Base-by-base conservation (phyloP, 2,113 vertebrate species). In the Erythrocercus mccallii region DNA sequence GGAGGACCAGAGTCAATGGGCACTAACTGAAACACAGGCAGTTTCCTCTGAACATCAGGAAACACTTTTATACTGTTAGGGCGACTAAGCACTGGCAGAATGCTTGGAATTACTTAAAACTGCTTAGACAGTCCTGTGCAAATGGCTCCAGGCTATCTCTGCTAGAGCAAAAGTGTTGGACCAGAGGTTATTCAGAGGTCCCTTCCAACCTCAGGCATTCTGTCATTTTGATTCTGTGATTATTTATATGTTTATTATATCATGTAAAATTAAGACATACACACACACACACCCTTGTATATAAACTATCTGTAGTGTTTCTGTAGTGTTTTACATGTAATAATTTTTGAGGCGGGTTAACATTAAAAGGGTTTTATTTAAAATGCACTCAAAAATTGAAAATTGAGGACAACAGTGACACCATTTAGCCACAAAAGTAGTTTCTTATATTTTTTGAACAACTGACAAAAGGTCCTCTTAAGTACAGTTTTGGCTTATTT, bases 231-330 rank as follows among this genome's bases (percentile, higher is more conserved):
- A 86, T 40, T 65, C 51, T 65, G 17, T 38, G n/a, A 38, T 48
- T 53, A 8, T 18, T 15, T 9, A 8, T n/a, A 19, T 7, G 5
- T 54, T 81, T 86, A 47, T 27, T 11, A 28, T 31, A 60, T 15
- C 1, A 50, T 20, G 27, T 44, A 9, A 76, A 70, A 88, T 48
- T 48, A 20, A 21, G n/a, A 38, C 13, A 35, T 1, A 37, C 19
- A 31, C 0, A 45, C 0, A 14, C 1, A 14, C 1, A 14, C 1
- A 24, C 2, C 23, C 15, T 4, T 28, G 6, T 16, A 23, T 18
- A 57, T 5, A 38, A 53, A 71, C 14, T 20, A 3, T 20, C 13
- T 35, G 20, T 23, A 44, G 21, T 38, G 12, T 4, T 71, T 71
- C 57, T 56, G 13, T 37, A 74, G 57, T 37, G 11, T 15, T 79